phyloP scores from a whole-genome alignment of 2,113 vertebrate species.

The Furnarius figulus region DNA sequence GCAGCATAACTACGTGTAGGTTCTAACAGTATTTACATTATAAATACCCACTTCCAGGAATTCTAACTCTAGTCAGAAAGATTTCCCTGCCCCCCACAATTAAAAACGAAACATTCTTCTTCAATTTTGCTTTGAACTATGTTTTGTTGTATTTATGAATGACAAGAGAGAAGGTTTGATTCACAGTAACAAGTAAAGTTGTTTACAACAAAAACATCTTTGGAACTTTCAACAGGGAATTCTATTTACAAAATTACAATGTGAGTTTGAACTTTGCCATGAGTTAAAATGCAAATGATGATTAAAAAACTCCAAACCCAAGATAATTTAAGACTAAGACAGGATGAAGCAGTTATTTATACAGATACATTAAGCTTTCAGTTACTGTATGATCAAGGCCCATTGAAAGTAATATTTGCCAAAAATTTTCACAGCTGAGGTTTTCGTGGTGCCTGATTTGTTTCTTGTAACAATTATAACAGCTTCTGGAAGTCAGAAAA shows the following conservation, averaged over 20 bases:
- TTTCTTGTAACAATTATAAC: neutral
- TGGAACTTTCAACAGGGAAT: neutral
- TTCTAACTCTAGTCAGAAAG: neutral
- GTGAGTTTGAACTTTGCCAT: neutral
- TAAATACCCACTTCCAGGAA: neutral
- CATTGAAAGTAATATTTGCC: neutral
- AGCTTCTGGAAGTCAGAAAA: neutral
- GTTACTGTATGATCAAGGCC: neutral
- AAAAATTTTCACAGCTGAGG: neutral
- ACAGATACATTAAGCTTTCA: neutral
- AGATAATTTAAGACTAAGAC: neutral
- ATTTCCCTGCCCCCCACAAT: rapidly evolving
- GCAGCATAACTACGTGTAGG: neutral
- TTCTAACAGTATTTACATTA: neutral
- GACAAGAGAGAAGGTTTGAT: neutral
- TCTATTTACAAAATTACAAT: neutral
- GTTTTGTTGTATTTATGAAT: neutral
- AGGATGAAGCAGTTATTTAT: neutral
- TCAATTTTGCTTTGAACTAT: neutral
- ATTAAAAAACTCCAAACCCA: rapidly evolving
- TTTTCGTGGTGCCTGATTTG: neutral
- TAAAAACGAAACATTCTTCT: neutral
- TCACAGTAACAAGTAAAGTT: neutral
- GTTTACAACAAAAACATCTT: neutral
- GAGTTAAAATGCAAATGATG: neutral